These are phyloP conservation scores for human (Homo sapiens) DNA, from an alignment of 2,113 vertebrate species.

Conservation along the genomic window DNA sequence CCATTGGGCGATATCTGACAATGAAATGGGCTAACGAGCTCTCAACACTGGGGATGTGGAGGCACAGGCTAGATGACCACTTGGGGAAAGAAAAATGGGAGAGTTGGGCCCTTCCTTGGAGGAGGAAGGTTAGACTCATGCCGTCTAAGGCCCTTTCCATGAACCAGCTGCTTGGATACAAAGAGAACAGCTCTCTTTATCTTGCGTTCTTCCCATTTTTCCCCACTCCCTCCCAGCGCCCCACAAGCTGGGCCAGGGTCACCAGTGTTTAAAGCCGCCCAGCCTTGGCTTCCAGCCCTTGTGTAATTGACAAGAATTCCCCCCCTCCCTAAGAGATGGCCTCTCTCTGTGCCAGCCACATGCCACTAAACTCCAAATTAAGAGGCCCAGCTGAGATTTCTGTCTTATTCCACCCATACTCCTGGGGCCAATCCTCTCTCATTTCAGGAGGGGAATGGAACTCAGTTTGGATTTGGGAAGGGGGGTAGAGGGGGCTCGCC, in stretches of 20 bases:
- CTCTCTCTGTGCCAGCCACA: slow-evolving; percentile 81
- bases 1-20: neutral
- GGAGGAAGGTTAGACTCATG: neutral
- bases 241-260: neutral
- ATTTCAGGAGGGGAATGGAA: slow-evolving; percentile 73
- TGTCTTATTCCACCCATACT: slow-evolving; percentile 71
- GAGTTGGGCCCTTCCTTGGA: neutral
- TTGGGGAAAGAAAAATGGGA: neutral
- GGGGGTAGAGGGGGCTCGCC: slow-evolving; percentile 45
- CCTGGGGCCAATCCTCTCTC: slow-evolving; percentile 82
- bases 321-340: slow-evolving; percentile 73
- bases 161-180: neutral
- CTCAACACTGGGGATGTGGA: neutral
- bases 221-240: neutral
- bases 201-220: neutral
- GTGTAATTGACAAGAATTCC: slow-evolving; percentile 73
- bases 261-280: slow-evolving; percentile 30
- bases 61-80: neutral
- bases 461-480: slow-evolving; percentile 76
- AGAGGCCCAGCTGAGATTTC: slow-evolving; percentile 85
- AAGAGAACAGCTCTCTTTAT: slow-evolving; percentile 18
- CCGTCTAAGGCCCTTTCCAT: neutral
- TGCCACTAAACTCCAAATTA: slow-evolving; percentile 84
- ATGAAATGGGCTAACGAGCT: neutral
- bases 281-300: slow-evolving; percentile 6